Evolutionary conservation across 2,888 invertebrate species (phyloP), one percentile per base, ranked within the genome.

Genomic region (Labia minor): DNA sequence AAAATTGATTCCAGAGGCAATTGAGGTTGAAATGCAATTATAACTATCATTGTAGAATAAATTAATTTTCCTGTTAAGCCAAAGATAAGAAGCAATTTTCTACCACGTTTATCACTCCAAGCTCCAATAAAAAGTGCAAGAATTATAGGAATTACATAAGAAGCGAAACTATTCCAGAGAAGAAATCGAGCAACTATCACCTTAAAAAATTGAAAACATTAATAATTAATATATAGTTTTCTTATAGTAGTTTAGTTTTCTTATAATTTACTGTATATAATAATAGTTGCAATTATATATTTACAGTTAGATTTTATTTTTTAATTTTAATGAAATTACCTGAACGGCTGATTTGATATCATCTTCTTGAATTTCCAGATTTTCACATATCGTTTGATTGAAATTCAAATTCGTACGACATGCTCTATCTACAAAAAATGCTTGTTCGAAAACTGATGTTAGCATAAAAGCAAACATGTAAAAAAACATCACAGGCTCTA

Each of bases 401-500:
- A 85, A 85, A 0, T 85, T 84, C 69, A 89, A 86, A 75, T 92
- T 87, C 0, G 89, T 86, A 0, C 82, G 80, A 72, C 92, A 92
- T 0, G 91, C 86, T 78, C 88, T 88, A 73, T 89, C 82, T 1
- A 90, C 81, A 74, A 89, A 90, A 73, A 90, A 88, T 21, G 87
- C 85, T 75, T 90, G 89, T 73, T 92, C 90, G 33, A 89, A 83
- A 0, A 92, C 90, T 68, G 84, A 85, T 1, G 91, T 92, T 65
- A 85, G 81, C 89, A 90, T 90, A 73, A 85, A 89, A 0, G 92
- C 90, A 81, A 92, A 85, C 91, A 94, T 92, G 75, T 92, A 94
- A 1, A 93, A 79, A 75, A 92, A 89, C 85, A 94, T 86, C 0
- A 90, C 84, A 0, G 94, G 93, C 74, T 95, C 94, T 19, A 94